Evolutionary conservation across 2,113 vertebrate species (phyloP).

Genomic region (Boleophthalmus pectinirostris): DNA sequence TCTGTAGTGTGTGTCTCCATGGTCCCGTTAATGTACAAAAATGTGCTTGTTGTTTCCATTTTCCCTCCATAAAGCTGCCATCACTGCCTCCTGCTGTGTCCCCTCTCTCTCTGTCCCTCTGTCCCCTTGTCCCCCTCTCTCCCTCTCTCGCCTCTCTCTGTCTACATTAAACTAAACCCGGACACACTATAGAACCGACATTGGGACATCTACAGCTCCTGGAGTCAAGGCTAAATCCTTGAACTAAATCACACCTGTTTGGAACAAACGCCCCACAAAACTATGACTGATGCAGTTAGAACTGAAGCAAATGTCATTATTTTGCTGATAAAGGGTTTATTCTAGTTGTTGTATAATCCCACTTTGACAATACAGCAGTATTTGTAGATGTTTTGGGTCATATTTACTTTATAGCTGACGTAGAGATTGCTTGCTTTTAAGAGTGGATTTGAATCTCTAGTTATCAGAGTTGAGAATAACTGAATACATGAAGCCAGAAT

Average conservation of each 20-base stretch:
- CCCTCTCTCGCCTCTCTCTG: constrained; percentile 24
- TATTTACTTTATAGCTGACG: constrained; percentile 20
- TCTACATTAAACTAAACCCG: constrained; percentile 28
- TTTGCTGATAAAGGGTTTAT: background rate
- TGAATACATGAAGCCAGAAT: too few relatives aligned
- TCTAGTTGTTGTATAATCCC: constrained; percentile 9
- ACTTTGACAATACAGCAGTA: constrained; percentile 7
- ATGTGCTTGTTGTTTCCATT: constrained; percentile 30
- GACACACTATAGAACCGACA: too few relatives aligned
- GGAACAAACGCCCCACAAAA: background rate
- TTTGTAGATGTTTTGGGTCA: constrained; percentile 2
- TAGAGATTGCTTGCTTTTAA: too few relatives aligned
- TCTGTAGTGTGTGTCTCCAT: background rate
- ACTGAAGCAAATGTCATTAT: background rate
- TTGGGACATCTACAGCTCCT: constrained; percentile 32
- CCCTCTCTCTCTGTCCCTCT: constrained; percentile 21
- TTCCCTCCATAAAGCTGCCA: constrained; percentile 62
- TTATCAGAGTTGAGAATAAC: too few relatives aligned
- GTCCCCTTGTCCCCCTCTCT: constrained; percentile 16
- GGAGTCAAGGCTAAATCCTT: constrained; percentile 41
- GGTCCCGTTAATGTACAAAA: background rate
- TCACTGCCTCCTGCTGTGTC: background rate
- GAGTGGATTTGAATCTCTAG: too few relatives aligned
- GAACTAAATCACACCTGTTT: constrained; percentile 48
- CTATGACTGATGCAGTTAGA: background rate